These are phyloP conservation scores for Pempheris klunzingeri DNA, from an alignment of 2,797 vertebrate genomes.

Conservation along the genomic window DNA sequence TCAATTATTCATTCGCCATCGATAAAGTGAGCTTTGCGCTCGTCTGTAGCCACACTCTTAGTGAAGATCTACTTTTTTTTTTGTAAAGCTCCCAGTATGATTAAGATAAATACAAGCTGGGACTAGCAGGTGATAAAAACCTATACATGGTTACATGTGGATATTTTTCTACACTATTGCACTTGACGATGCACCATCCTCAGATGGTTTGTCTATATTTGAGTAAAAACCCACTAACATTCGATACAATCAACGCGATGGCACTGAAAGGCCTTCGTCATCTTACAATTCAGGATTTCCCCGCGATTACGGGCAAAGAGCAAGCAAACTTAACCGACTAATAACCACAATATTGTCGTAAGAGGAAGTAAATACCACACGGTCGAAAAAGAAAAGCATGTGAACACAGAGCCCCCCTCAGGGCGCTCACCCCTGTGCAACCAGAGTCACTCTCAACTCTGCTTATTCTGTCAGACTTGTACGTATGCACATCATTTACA, in stretches of 20 bases:
- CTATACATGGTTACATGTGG: constrained; percentile 50
- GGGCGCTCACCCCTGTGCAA: constrained; percentile 55
- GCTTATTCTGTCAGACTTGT: constrained; percentile 29
- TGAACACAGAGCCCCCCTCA: constrained; percentile 46
- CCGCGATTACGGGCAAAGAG: constrained; percentile 19
- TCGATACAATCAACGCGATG: constrained; percentile 44
- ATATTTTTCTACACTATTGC: constrained; percentile 69
- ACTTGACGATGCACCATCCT: constrained; percentile 41
- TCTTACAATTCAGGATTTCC: constrained; percentile 75
- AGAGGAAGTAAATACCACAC: constrained; percentile 39
- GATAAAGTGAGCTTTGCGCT: constrained; percentile 22
- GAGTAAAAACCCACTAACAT: constrained; percentile 53
- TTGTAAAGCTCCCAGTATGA: constrained; percentile 48
- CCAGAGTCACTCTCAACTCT: constrained; percentile 39
- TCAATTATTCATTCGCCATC: constrained; percentile 26
- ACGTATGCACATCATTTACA: constrained; percentile 69
- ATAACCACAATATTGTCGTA: constrained; percentile 34
- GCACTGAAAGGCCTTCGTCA: constrained; percentile 43
- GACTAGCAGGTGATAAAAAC: constrained; percentile 44
- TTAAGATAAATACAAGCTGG: constrained; percentile 41
- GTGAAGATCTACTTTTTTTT: constrained; percentile 9
- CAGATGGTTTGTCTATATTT: constrained; percentile 23
- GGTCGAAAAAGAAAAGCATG: constrained; percentile 33
- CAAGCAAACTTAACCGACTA: constrained; percentile 40
- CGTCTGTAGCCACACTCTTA: constrained; percentile 34